Evolutionary conservation across 2,888 invertebrate genomes (phyloP).

Genomic region (Acrobasis repandana): DNA sequence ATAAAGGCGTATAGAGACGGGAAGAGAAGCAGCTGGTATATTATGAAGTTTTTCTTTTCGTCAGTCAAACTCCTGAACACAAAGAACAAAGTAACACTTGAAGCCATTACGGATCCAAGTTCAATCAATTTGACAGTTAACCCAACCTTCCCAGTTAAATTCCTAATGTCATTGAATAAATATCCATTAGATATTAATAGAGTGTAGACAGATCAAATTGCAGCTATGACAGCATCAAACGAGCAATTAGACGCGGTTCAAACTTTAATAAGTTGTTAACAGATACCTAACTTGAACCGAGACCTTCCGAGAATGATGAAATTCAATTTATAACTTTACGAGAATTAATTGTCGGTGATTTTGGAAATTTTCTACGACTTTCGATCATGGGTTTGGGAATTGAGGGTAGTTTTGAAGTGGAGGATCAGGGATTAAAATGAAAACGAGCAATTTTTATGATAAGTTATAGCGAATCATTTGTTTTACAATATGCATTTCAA

Average conservation of each 20-base stretch:
- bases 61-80: too few species aligned
- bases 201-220: not conserved
- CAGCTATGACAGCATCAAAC: conserved; percentile 2
- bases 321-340: conserved; percentile 9
- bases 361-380: not conserved
- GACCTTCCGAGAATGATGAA: not conserved
- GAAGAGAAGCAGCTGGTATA: too few species aligned
- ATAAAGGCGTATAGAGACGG: too few species aligned
- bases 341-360: conserved; percentile 2
- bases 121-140: too few species aligned
- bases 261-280: conserved; percentile 13
- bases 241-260: conserved; percentile 5
- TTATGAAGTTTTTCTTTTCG: too few species aligned
- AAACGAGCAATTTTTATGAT: too few species aligned
- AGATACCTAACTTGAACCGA: conserved; percentile 1
- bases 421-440: not conserved
- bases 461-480: too few species aligned
- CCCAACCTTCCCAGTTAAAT: too few species aligned
- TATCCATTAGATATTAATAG: not conserved
- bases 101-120: too few species aligned
- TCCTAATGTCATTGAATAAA: not conserved
- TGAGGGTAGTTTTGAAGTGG: not conserved
- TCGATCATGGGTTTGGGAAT: not conserved
- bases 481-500: too few species aligned
- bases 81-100: too few species aligned